phyloP scores from a whole-genome alignment of 2,797 vertebrate genomes.

The Acanthis flammea region DNA sequence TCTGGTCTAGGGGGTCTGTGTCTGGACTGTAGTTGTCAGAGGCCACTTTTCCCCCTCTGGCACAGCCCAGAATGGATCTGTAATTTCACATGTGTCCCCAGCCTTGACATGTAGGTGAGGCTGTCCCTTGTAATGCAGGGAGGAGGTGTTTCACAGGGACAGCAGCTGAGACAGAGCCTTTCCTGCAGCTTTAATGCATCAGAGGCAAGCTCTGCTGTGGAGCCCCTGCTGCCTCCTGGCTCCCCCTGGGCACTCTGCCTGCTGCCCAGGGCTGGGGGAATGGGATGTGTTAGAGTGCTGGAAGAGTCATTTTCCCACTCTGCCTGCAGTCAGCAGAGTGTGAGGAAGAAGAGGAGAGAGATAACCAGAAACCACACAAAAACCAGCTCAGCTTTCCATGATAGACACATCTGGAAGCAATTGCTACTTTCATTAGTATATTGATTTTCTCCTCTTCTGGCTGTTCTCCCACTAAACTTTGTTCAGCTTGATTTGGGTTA shows the following conservation, averaged over 20 bases:
- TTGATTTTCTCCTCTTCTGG: neutral
- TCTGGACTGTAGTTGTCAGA: neutral
- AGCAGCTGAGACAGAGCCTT: constrained; percentile 13
- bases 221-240: accelerated
- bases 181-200: neutral
- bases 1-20: neutral
- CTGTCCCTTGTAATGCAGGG: neutral
- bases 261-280: neutral
- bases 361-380: neutral
- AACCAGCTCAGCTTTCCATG: neutral
- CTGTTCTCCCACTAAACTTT: neutral
- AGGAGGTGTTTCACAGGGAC: neutral
- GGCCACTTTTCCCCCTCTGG: neutral
- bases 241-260: accelerated
- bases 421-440: neutral
- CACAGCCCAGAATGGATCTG: neutral
- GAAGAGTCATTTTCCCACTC: neutral
- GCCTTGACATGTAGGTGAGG: neutral
- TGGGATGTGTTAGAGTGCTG: accelerated
- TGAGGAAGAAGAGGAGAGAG: neutral
- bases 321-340: neutral
- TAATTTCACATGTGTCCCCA: neutral
- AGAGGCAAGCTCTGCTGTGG: neutral
- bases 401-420: neutral
- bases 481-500: neutral